phyloP scores from a whole-genome alignment of 2,797 vertebrate genomes.

The Oreortyx pictus region DNA sequence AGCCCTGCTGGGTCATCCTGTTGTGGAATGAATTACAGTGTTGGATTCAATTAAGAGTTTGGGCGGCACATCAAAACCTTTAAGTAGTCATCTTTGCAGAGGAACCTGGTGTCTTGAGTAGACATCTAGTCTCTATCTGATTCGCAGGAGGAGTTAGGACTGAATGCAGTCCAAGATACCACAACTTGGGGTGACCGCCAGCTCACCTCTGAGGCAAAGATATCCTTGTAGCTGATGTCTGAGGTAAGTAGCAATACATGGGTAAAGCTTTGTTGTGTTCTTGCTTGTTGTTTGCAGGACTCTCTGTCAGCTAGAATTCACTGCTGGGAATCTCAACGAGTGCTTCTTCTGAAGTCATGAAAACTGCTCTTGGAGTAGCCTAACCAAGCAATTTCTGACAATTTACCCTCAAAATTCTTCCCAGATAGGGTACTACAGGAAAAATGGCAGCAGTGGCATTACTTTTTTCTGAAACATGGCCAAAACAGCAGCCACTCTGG shows the following conservation, averaged over 20 bases:
- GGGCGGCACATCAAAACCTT: neutral
- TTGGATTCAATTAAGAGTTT: slow-evolving; percentile 18
- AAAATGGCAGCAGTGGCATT: neutral
- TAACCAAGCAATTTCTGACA: neutral
- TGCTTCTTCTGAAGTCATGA: neutral
- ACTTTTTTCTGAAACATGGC: neutral
- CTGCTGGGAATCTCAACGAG: neutral
- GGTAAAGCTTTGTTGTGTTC: neutral
- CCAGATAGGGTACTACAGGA: neutral
- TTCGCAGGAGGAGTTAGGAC: neutral
- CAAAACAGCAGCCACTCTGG: neutral
- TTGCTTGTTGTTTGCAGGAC: neutral
- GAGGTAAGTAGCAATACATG: neutral
- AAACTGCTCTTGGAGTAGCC: neutral
- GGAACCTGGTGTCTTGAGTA: neutral
- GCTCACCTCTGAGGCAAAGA: neutral
- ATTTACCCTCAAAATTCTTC: neutral
- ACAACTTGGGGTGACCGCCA: neutral
- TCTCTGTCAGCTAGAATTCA: neutral
- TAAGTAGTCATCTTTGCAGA: neutral
- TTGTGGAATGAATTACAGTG: slow-evolving; percentile 2
- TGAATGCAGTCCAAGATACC: slow-evolving; percentile 4
- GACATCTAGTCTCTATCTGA: neutral
- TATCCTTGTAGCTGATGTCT: neutral
- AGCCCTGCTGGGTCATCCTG: slow-evolving; percentile 47